Evolutionary conservation across 2,888 invertebrate genomes (phyloP), one percentile per base, ranked within the genome.

Genomic region (Ectemnius lituratus): DNA sequence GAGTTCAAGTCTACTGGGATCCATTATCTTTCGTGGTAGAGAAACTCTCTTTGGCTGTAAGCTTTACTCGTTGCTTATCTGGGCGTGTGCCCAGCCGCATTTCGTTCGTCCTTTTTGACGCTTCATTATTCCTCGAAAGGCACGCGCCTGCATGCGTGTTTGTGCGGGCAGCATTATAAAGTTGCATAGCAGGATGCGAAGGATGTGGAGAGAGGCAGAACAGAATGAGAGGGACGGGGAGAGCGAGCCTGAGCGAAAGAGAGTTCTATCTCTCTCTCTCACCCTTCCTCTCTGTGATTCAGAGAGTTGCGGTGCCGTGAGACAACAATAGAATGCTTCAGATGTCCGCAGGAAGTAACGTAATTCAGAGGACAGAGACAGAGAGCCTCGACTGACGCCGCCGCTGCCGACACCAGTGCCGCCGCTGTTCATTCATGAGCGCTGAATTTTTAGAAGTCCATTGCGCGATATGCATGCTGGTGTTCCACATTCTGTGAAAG

Each of bases 401-500:
- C 37, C 37, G 37, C 23, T 23, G 2, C 52, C 14, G 52, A 52
- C 52, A 16, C n/a, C n/a, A 52, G 4, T 52, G 52, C 52, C 14
- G n/a, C 16, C 52, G n/a, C n/a, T 52, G 37, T 52, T 45, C 47
- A 13, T 46, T 59, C 61, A 16, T 5, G 1, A 27, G 1, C 18
- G 20, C 20, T 37, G 59, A 61, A 62, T 46, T 68, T 13, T 28
- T 52, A 52, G 52, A 52, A 52, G 16, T 16, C 49, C 62, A 14
- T 13, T 6, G 18, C 47, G 23, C 60, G 16, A 56, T 37, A 61
- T 28, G 18, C 27, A 46, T 46, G 28, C 14, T 8, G 58, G 23
- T 62, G 71, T 56, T 66, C 60, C 49, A 57, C 62, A 28, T 69
- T 62, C 57, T 46, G 23, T 47, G 75, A 75, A 84, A 82, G 75